These are phyloP conservation scores for Centropus unirufus DNA, from an alignment of 2,113 vertebrate species.

Conservation along the genomic window DNA sequence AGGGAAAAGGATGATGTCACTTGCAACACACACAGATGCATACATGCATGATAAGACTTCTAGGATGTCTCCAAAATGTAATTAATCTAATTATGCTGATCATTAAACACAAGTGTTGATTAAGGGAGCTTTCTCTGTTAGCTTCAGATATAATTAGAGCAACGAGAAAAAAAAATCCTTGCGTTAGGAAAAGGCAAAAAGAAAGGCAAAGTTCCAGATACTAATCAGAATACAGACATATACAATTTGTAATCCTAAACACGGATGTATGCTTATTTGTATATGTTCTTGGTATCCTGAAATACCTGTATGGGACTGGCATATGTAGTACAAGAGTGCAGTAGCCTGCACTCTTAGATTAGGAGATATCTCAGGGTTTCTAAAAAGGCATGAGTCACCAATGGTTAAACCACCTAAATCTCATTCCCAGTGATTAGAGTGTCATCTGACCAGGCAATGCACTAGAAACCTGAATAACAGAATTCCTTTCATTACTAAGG, in stretches of 20 bases:
- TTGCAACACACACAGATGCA: neutral
- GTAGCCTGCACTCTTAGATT: neutral
- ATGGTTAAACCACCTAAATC: neutral
- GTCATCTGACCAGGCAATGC: neutral
- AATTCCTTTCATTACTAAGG: neutral
- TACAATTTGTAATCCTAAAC: neutral
- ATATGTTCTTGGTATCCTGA: neutral
- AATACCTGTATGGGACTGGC: neutral
- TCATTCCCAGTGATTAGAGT: neutral
- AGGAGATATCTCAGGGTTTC: neutral
- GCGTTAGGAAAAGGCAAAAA: neutral
- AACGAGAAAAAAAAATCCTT: neutral
- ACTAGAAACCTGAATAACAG: neutral
- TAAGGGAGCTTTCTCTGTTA: neutral
- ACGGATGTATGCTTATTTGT: neutral
- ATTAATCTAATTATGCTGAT: slow-evolving; percentile 44
- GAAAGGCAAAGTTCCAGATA: slow-evolving; percentile 8
- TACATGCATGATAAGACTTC: neutral
- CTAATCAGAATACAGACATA: neutral
- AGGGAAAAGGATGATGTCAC: neutral
- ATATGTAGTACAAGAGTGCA: neutral
- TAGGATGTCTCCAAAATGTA: slow-evolving; percentile 4
- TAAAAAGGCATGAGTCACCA: neutral
- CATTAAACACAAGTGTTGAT: slow-evolving; percentile 30
- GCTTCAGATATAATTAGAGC: slow-evolving; percentile 11